Evolutionary conservation across 1,140 invertebrate species (phyloP).

Genomic region (Macrosteles quadrilineatus): DNA sequence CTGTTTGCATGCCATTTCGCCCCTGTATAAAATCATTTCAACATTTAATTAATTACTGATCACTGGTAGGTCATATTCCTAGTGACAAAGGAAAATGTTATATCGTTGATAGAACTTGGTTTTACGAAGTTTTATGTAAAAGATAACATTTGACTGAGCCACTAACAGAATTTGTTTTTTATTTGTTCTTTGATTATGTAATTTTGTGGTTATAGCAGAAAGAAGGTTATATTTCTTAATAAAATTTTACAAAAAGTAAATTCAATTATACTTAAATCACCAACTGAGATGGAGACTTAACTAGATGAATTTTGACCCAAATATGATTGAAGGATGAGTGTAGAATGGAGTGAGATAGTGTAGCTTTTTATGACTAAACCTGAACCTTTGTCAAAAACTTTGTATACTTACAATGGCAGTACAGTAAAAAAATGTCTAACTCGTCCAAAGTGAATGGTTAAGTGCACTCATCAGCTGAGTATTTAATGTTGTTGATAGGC

Average conservation of each 20-base stretch:
- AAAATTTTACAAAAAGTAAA: not conserved
- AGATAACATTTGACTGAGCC: not conserved
- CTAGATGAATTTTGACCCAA: too few species aligned
- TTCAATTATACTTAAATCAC: too few species aligned
- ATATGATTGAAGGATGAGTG: too few species aligned
- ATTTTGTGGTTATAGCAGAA: not conserved
- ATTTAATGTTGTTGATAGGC: too few species aligned
- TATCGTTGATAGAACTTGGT: not conserved
- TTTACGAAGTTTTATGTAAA: not conserved
- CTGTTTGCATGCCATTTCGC: constrained; percentile 69
- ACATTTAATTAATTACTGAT: not conserved
- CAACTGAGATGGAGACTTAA: too few species aligned
- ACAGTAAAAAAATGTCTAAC: too few species aligned
- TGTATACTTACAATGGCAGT: too few species aligned
- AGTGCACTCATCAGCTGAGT: too few species aligned
- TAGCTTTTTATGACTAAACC: too few species aligned
- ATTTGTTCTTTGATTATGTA: not conserved
- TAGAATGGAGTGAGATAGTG: too few species aligned
- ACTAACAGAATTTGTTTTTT: not conserved
- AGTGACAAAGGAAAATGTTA: not conserved
- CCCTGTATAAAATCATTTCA: constrained; percentile 46
- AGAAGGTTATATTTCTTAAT: not conserved
- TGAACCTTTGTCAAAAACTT: too few species aligned
- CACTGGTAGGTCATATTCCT: not conserved
- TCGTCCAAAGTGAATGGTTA: too few species aligned